A percentile compares a stretch with the other conserved stretches of the same genome.
phyloP scores from a whole-genome alignment of 2,888 invertebrate species.

The Sesia apiformis region DNA sequence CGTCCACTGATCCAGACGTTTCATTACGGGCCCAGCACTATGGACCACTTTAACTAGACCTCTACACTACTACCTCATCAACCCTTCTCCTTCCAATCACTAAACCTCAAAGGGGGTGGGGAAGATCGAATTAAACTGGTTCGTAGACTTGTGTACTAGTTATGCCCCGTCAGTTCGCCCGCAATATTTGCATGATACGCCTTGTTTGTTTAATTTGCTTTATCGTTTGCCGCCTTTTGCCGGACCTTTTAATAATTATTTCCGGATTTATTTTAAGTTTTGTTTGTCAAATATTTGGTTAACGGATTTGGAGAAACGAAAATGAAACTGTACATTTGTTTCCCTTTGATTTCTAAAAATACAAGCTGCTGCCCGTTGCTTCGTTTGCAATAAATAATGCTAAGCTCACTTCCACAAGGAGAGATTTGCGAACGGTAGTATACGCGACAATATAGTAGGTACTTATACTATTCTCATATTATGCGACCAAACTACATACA shows the following conservation, averaged over 20 bases:
- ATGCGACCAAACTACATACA: no score
- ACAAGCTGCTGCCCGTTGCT: no score
- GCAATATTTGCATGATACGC: slow-evolving; percentile 53
- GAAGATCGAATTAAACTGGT: slow-evolving; percentile 15
- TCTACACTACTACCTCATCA: background rate
- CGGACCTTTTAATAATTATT: slow-evolving; percentile 28
- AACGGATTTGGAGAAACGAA: no score
- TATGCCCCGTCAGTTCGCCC: slow-evolving; percentile 39
- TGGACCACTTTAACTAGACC: slow-evolving; percentile 14
- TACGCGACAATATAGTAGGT: no score
- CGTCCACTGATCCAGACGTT: slow-evolving; percentile 34
- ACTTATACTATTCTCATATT: no score
- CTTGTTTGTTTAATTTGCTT: slow-evolving; percentile 30
- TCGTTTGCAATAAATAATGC: no score
- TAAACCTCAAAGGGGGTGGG: background rate
- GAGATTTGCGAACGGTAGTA: no score
- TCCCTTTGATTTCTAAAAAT: no score
- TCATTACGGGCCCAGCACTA: slow-evolving; percentile 24
- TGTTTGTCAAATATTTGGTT: background rate
- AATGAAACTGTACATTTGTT: no score
- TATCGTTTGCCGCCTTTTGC: slow-evolving; percentile 5
- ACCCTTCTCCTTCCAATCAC: slow-evolving; percentile 3
- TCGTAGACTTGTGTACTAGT: slow-evolving; percentile 19
- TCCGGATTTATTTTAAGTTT: slow-evolving; percentile 13
- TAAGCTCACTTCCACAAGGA: no score